Conservation (phyloP, 2,888 invertebrate genomes). For the Archips xylosteana region DNA sequence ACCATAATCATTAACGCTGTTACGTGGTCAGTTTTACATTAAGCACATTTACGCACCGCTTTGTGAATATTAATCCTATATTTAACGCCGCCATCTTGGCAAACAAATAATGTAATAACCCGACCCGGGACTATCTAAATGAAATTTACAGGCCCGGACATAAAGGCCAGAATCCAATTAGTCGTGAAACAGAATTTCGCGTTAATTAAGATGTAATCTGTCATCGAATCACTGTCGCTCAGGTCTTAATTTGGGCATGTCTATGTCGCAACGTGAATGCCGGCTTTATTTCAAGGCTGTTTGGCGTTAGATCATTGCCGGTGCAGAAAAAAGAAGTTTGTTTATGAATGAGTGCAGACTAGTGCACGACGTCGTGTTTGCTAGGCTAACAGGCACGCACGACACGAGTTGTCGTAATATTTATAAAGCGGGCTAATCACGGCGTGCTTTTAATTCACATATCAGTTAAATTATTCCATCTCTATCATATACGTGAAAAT, state of each 20-base stretch:
- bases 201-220: conserved; percentile 42
- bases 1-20: conserved; percentile 34
- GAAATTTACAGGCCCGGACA: conserved; percentile 16
- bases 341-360: conserved; percentile 59
- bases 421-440: conserved; percentile 19
- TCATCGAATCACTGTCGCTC: conserved; percentile 41
- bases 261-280: conserved; percentile 37
- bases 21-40: conserved; percentile 34
- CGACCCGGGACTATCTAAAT: conserved; percentile 9
- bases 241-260: conserved; percentile 34
- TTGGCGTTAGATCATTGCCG: conserved; percentile 45
- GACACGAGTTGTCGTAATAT: conserved; percentile 23
- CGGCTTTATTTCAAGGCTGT: conserved; percentile 47
- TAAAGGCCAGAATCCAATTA: conserved; percentile 29
- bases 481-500: neutral
- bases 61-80: conserved; percentile 39
- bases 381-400: conserved; percentile 4
- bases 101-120: conserved; percentile 37
- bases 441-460: neutral
- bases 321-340: conserved; percentile 53
- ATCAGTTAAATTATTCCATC: neutral
- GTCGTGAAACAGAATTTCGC: conserved; percentile 29
- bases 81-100: conserved; percentile 38
- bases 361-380: conserved; percentile 43
- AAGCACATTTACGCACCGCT: conserved; percentile 26